Conservation (phyloP, 2,888 invertebrate genomes). For the Acrobasis repandana region DNA sequence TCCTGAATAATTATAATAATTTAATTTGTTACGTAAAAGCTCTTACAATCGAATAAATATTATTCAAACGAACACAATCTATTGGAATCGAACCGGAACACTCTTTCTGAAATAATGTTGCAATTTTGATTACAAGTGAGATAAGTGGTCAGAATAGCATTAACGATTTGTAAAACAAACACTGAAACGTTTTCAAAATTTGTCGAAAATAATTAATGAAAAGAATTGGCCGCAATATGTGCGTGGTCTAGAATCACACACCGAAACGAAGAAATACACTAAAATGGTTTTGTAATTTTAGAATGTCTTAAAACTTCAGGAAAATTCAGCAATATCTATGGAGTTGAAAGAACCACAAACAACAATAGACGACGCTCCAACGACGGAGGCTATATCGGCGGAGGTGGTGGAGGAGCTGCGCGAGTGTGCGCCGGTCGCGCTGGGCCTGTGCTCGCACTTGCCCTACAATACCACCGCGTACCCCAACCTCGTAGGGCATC, state of each 20-base stretch:
- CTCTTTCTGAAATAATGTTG: slow-evolving; percentile 14
- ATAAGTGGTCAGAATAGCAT: slow-evolving; percentile 11
- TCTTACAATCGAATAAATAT: background rate
- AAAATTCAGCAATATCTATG: slow-evolving; percentile 72
- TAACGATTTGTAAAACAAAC: background rate
- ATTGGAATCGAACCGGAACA: slow-evolving; percentile 8
- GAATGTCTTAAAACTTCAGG: slow-evolving; percentile 45
- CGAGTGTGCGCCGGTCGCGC: slow-evolving; percentile 85
- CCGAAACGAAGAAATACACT: background rate
- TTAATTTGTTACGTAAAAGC: background rate
- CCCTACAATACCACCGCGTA: slow-evolving; percentile 92
- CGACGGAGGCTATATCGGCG: slow-evolving; percentile 61
- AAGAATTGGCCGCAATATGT: background rate
- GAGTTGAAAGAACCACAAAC: slow-evolving; percentile 67
- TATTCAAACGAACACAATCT: slow-evolving; percentile 9
- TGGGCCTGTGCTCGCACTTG: slow-evolving; percentile 87
- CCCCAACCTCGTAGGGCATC: slow-evolving; percentile 90
- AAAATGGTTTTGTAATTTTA: slow-evolving; percentile 31
- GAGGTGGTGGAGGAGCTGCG: slow-evolving; percentile 84
- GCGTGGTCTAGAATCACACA: background rate
- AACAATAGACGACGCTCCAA: slow-evolving; percentile 61
- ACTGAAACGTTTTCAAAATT: background rate
- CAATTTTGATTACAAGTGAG: slow-evolving; percentile 9
- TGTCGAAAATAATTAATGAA: background rate
- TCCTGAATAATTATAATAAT: slow-evolving; percentile 2